A percentile compares a stretch with the other conserved stretches of the same genome.
phyloP scores from a whole-genome alignment of 1,140 invertebrate species.

The Lepidurus packardi region DNA sequence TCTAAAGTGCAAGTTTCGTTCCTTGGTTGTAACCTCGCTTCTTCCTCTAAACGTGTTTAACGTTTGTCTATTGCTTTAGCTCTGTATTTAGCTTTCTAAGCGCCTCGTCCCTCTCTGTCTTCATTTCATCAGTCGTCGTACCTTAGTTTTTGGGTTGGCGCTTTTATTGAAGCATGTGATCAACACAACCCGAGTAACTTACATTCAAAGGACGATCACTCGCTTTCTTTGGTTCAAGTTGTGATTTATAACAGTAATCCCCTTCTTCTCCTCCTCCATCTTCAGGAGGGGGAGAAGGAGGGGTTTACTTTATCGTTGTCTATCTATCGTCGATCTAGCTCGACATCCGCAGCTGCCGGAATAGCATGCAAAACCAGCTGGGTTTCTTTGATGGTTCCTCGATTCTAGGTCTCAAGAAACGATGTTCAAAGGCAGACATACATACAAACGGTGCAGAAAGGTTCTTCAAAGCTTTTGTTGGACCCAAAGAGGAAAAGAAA shows the following conservation, averaged over 20 bases:
- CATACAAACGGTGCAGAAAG: neutral
- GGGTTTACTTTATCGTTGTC: neutral
- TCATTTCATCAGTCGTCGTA: no score
- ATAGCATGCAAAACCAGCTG: conserved; percentile 10
- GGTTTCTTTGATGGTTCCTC: neutral
- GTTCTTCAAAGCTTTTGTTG: conserved; percentile 3
- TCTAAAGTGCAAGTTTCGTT: no score
- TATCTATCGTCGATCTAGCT: neutral
- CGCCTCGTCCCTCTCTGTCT: no score
- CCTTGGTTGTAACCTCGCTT: no score
- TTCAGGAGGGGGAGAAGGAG: neutral
- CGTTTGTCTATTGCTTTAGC: no score
- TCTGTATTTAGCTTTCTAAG: no score
- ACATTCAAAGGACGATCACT: neutral
- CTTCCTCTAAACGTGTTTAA: no score
- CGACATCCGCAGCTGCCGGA: conserved; percentile 2
- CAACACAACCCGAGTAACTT: no score
- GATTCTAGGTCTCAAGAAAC: conserved; percentile 19
- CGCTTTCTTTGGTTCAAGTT: neutral
- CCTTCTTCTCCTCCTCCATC: neutral
- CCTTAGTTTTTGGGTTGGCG: no score
- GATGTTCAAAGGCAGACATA: conserved; percentile 11
- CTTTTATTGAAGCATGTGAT: no score
- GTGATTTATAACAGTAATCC: conserved; percentile 13
- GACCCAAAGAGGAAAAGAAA: neutral